Evolutionary conservation across 2,797 vertebrate genomes (phyloP).

Genomic region (Girardinus metallicus): DNA sequence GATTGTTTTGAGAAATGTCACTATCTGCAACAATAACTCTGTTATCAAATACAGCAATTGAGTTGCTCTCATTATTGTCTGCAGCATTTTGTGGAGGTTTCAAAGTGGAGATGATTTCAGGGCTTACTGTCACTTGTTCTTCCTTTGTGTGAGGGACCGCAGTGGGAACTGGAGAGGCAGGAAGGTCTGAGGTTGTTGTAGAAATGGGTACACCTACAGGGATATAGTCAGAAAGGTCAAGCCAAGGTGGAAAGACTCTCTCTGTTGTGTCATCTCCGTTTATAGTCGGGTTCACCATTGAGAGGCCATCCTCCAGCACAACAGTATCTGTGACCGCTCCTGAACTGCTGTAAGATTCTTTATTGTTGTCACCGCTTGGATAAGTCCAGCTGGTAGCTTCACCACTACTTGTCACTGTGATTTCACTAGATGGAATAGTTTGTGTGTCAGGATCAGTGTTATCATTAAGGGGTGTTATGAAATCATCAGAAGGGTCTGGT

Average conservation of each 20-base stretch:
- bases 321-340: constrained; percentile 51
- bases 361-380: constrained; percentile 55
- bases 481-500: constrained; percentile 22
- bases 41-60: constrained; percentile 84
- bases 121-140: constrained; percentile 13
- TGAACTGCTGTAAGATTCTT: constrained; percentile 43
- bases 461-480: constrained; percentile 20
- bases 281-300: constrained; percentile 57
- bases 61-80: constrained; percentile 87
- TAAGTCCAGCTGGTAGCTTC: constrained; percentile 50
- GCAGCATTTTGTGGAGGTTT: constrained; percentile 60
- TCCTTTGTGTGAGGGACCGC: constrained; percentile 22
- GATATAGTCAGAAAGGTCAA: constrained; percentile 77
- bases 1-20: constrained; percentile 86
- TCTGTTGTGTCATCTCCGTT: constrained; percentile 45
- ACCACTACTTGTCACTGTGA: constrained; percentile 39
- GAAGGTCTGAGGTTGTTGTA: constrained; percentile 15
- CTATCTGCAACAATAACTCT: constrained; percentile 76
- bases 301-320: constrained; percentile 57
- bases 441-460: constrained; percentile 43
- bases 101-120: constrained; percentile 35
- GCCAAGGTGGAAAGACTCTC: constrained; percentile 55
- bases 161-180: constrained; percentile 16
- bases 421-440: constrained; percentile 39
- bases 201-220: constrained; percentile 36